Percentiles rank a stretch among this genome's conserved stretches.
phyloP scores from a whole-genome alignment of 2,113 vertebrate genomes.

The Ivindomyrus marchei region DNA sequence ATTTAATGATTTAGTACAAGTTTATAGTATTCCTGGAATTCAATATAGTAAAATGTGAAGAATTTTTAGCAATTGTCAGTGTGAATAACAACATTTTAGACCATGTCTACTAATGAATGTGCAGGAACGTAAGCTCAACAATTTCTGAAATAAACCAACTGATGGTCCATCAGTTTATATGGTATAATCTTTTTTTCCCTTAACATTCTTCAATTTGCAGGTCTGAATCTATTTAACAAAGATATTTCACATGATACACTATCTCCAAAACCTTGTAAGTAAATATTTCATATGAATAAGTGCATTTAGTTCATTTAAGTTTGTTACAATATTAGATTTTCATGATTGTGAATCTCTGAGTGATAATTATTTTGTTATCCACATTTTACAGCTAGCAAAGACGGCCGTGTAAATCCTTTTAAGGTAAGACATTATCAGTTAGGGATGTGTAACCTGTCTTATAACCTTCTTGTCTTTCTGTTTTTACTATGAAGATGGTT shows the following conservation, averaged over 20 bases:
- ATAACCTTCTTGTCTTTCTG: background rate
- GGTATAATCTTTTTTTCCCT: background rate
- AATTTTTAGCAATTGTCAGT: background rate
- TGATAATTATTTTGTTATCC: background rate
- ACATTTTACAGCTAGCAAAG: slow-evolving; percentile 51
- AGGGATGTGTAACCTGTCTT: background rate
- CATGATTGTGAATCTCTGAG: background rate
- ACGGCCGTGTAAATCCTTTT: slow-evolving; percentile 82
- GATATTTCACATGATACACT: slow-evolving; percentile 49
- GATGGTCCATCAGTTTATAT: background rate
- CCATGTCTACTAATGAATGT: background rate
- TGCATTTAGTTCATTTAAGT: background rate
- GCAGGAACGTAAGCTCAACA: background rate
- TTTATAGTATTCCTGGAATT: background rate
- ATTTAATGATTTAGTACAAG: background rate
- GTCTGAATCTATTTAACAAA: slow-evolving; percentile 64
- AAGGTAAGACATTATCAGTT: slow-evolving; percentile 67
- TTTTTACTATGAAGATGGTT: background rate
- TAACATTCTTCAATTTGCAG: slow-evolving; percentile 43
- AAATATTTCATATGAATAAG: background rate
- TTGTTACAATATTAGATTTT: background rate
- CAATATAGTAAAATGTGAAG: background rate
- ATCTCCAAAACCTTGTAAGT: slow-evolving; percentile 65
- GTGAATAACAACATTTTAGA: background rate
- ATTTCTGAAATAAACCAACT: background rate